Base-by-base conservation (phyloP, 2,113 vertebrate species). In the Oxyura jamaicensis region DNA sequence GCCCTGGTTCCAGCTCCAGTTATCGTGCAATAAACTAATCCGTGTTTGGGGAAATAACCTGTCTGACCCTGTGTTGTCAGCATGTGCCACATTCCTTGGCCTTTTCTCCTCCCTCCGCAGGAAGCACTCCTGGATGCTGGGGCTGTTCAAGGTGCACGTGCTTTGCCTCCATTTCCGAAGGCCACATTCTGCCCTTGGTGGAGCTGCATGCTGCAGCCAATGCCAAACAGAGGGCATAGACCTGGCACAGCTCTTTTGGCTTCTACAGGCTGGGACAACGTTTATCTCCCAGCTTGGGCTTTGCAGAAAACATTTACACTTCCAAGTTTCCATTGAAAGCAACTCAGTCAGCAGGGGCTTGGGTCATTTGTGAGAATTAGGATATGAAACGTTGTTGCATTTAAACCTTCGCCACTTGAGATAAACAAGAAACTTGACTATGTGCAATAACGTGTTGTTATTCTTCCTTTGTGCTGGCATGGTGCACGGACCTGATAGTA, bases 351-450 rank as follows among this genome's bases (percentile, higher is more conserved):
- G 18, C 13, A 46, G 55, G 31, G n/a, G 16, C 19, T 28, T 22
- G 3, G 25, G 65, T 65, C 0, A 0, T 6, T 53, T 1, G 0
- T 3, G 42, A 50, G 21, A 63, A 46, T 18, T 16, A 20, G 33
- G 75, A 63, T 52, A 16, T 56, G 16, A 44, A 74, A 33, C 33
- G 88, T 52, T 42, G 12, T 52, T 77, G 86, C n/a, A 13, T 86
- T 81, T 55, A 68, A 52, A 83, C 60, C 72, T 91, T 90, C 65
- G 42, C 41, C n/a, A 39, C 82, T 46, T 13, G 39, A 93, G 76
- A 78, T 69, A 91, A 85, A 60, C 28, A 28, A 20, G 26, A 26
- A 56, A 8, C 20, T 75, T 66, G 41, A 41, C 46, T 25, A 58
- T 67, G 33, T 59, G 65, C 42, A 35, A 6, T 4, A 60, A 23